phyloP scores from a whole-genome alignment of 2,797 vertebrate genomes.

The Petrocephalus sullivani region DNA sequence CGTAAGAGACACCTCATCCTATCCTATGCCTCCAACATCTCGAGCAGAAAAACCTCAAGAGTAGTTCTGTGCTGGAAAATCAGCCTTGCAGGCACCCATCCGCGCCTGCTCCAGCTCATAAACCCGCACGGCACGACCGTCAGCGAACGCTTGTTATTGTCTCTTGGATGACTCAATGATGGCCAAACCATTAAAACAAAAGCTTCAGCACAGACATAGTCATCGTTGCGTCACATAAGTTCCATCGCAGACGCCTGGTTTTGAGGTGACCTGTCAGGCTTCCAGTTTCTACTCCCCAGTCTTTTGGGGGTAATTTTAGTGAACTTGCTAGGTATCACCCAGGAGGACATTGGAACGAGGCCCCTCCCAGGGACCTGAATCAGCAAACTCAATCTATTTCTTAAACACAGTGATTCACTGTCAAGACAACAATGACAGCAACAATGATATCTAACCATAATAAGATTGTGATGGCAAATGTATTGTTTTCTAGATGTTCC shows the following conservation, averaged over 20 bases:
- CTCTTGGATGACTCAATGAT: not conserved
- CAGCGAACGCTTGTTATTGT: not conserved
- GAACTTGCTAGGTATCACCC: not conserved
- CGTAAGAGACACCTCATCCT: slow-evolving; percentile 32
- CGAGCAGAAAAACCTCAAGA: not conserved
- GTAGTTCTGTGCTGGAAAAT: not conserved
- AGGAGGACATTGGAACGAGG: not conserved
- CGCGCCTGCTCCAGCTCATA: not conserved
- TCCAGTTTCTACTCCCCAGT: not conserved
- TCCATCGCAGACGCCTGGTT: no score
- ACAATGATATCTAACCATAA: not conserved
- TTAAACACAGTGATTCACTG: not conserved
- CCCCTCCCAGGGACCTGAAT: not conserved
- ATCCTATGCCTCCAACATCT: slow-evolving; percentile 14
- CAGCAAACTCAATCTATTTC: not conserved
- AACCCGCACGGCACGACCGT: not conserved
- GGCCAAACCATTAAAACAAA: not conserved
- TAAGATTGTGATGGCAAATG: not conserved
- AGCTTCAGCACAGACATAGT: not conserved
- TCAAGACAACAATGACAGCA: not conserved
- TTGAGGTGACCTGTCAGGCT: not conserved
- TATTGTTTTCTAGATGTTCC: not conserved
- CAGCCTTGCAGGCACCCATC: not conserved
- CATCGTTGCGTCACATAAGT: not conserved
- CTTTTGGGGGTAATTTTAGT: not conserved